phyloP scores from a whole-genome alignment of 35 echinoderm and acorn worm genomes.

The Apostichopus parvimensis region DNA sequence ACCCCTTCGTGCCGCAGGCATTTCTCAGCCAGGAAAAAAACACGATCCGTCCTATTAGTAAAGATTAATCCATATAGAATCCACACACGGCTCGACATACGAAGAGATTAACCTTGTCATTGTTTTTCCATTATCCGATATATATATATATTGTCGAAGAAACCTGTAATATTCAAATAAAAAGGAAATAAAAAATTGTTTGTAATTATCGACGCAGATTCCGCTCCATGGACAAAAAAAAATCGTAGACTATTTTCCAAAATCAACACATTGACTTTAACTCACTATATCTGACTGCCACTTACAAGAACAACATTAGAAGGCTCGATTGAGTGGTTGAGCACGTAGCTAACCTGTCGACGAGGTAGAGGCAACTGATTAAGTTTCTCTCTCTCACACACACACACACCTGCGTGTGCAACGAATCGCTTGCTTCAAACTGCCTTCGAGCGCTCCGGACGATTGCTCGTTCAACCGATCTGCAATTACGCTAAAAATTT shows the following conservation, averaged over 20 bases:
- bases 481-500: conserved; percentile 56
- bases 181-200: too few relatives aligned
- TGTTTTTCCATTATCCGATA: conserved; percentile 8
- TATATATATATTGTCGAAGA: background rate
- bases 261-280: too few relatives aligned
- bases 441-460: background rate
- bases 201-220: too few relatives aligned
- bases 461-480: conserved; percentile 52
- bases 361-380: conserved; percentile 14
- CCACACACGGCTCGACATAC: conserved; percentile 8
- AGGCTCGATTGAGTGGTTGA: background rate
- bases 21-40: conserved; percentile 26
- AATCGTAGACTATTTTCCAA: background rate
- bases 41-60: background rate
- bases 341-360: conserved; percentile 16
- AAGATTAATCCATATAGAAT: conserved; percentile 58
- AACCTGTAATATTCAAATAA: too few relatives aligned
- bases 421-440: conserved; percentile 17
- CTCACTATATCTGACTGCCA: too few relatives aligned
- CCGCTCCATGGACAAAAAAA: background rate
- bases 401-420: conserved; percentile 31
- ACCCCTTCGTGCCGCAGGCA: conserved; percentile 84
- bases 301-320: background rate
- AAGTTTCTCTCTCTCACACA: background rate
- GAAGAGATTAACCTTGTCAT: conserved; percentile 23